Evolutionary conservation across 2,888 invertebrate genomes (phyloP).

Genomic region (Crocallis elinguaria): DNA sequence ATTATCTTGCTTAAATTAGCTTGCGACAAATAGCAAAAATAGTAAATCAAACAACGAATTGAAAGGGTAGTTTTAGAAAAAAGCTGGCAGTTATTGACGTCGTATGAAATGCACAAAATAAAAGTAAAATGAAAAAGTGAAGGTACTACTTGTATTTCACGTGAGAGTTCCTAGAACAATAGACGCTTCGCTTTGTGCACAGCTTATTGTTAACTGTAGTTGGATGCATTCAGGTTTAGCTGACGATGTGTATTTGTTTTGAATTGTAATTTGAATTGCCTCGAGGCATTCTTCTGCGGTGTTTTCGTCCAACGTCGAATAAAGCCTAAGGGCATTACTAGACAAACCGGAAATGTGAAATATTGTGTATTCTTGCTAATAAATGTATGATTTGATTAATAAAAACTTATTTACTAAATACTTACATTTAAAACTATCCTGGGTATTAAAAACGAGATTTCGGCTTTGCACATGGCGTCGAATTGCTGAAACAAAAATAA

Average conservation of each 20-base stretch:
- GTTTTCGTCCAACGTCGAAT: no score
- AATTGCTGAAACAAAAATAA: slow-evolving; percentile 87
- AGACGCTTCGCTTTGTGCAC: not conserved
- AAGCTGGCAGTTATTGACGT: slow-evolving; percentile 12
- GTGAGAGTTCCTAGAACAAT: not conserved
- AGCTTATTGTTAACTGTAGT: not conserved
- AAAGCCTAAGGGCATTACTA: no score
- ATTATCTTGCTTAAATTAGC: no score
- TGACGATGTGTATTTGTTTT: no score
- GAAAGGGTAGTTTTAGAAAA: slow-evolving; percentile 7
- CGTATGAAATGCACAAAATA: slow-evolving; percentile 10
- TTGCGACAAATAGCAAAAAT: slow-evolving; percentile 1
- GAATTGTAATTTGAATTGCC: no score
- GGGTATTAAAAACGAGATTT: slow-evolving; percentile 90
- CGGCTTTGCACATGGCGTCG: slow-evolving; percentile 91
- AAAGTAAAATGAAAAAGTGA: slow-evolving; percentile 8
- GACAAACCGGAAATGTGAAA: no score
- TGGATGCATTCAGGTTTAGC: not conserved
- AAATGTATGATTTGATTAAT: no score
- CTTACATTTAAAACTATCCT: slow-evolving; percentile 90
- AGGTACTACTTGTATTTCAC: not conserved
- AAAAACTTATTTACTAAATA: slow-evolving; percentile 45
- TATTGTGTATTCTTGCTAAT: no score
- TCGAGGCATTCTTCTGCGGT: no score
- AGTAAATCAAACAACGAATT: not conserved